Base-by-base conservation (phyloP, 2,113 vertebrate genomes). In the Microtus oregoni region DNA sequence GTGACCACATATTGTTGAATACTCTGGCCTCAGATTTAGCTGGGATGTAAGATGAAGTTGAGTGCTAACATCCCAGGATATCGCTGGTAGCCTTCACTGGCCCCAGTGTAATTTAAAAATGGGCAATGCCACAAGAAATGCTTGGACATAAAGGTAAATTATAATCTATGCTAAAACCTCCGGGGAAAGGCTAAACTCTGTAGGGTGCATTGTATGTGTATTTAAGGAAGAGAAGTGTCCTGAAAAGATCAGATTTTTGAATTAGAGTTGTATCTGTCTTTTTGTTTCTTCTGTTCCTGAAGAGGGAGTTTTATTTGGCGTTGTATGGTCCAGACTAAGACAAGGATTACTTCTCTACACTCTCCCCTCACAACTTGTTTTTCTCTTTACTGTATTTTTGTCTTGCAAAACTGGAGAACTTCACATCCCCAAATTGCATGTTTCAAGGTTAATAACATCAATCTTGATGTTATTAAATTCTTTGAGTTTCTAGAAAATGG, bases 371-470 rank as follows among this genome's bases (percentile, higher is more conserved):
- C 86, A 89, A 5, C 93, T 63, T 73, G 63, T 44, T 73, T 44
- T 95, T 52, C 50, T 82, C 47, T 97, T 97, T 86, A 76, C 90
- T 97, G 92, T 15, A 92, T 24, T 19, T 92, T 94, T 76, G 63
- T 10, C 30, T n/a, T 55, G 75, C 58, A 90, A 81, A 83, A 83
- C 63, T 91, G 28, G 19, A 96, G 96, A 97, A 96, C 96, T 98
- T 96, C 97, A 94, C 94, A 97, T 61, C 78, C 81, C 73, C 55
- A 79, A 93, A 44, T 86, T 91, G 91, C 83, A 75, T 93, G 52
- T 76, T 98, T 98, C 95, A 98, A 98, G 78, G 94, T 97, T 98
- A 97, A 94, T 94, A 52, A 79, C 95, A 76, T 94, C 92, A 96
- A 28, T 70, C 47, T 91, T 96, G 91, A 97, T 95, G 94, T 55